A percentile compares a stretch with the other conserved stretches of the same genome.
These are phyloP conservation scores for Brachymystax lenok DNA, from an alignment of 2,797 vertebrate genomes.

Conservation along the genomic window DNA sequence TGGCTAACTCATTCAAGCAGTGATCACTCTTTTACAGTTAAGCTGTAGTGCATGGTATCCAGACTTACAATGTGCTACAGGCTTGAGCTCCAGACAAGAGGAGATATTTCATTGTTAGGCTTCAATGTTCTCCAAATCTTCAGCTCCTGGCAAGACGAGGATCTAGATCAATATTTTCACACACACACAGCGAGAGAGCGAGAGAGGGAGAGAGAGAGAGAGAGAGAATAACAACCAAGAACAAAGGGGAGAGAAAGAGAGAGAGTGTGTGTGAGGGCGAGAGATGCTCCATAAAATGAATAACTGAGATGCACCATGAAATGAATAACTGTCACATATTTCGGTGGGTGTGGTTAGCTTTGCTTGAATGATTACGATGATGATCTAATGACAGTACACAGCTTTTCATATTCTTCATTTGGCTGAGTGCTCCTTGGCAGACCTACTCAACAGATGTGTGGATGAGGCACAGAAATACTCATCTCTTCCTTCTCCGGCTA, in stretches of 20 bases:
- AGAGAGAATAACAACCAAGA: neutral
- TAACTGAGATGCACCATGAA: constrained; percentile 8
- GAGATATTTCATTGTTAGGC: neutral
- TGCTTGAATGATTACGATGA: too few relatives aligned
- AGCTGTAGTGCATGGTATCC: neutral
- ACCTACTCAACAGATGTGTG: too few relatives aligned
- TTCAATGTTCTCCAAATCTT: neutral
- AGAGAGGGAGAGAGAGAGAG: neutral
- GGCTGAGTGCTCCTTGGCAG: too few relatives aligned
- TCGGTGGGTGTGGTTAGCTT: neutral
- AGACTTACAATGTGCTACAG: neutral
- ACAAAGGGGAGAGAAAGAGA: neutral
- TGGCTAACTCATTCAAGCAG: neutral
- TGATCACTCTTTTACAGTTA: neutral
- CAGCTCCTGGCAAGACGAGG: neutral
- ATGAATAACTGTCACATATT: constrained; percentile 1
- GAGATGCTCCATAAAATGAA: constrained; percentile 6
- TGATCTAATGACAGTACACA: too few relatives aligned
- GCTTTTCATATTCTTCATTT: too few relatives aligned
- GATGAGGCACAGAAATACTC: too few relatives aligned
- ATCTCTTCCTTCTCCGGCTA: too few relatives aligned
- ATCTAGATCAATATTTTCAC: neutral
- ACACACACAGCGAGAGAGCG: neutral
- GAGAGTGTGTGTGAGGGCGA: neutral
- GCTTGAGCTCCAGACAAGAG: neutral